Evolutionary conservation across 2,797 vertebrate genomes (phyloP).

Genomic region (Ibycter americanus): DNA sequence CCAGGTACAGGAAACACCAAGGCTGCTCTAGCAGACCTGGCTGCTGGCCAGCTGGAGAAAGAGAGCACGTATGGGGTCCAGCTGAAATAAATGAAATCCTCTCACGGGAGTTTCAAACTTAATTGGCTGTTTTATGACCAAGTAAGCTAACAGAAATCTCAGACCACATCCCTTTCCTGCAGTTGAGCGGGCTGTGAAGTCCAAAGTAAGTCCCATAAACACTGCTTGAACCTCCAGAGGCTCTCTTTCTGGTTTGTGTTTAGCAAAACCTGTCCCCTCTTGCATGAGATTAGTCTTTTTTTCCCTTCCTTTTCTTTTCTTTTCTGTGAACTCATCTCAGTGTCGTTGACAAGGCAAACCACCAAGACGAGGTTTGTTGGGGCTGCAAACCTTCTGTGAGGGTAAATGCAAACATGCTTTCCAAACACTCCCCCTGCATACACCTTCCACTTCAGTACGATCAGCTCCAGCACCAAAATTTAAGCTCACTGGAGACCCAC

Average conservation of each 20-base stretch:
- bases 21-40: slow-evolving; percentile 6
- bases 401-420: neutral
- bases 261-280: neutral
- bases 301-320: neutral
- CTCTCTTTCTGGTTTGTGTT: neutral
- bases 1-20: neutral
- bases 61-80: neutral
- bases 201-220: neutral
- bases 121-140: slow-evolving; percentile 24
- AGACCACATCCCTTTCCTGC: neutral
- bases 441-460: neutral
- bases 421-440: neutral
- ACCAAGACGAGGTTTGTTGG: neutral
- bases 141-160: neutral
- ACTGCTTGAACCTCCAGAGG: neutral
- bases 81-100: slow-evolving; percentile 1
- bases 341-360: neutral
- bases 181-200: neutral
- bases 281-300: neutral
- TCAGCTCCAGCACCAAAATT: neutral
- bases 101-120: neutral
- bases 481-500: neutral
- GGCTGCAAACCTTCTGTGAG: neutral
- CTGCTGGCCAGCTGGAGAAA: neutral
- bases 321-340: neutral